These are phyloP conservation scores for Drosophila subsilvestris DNA, from an alignment of 2,888 invertebrate species.

Conservation along the genomic window DNA sequence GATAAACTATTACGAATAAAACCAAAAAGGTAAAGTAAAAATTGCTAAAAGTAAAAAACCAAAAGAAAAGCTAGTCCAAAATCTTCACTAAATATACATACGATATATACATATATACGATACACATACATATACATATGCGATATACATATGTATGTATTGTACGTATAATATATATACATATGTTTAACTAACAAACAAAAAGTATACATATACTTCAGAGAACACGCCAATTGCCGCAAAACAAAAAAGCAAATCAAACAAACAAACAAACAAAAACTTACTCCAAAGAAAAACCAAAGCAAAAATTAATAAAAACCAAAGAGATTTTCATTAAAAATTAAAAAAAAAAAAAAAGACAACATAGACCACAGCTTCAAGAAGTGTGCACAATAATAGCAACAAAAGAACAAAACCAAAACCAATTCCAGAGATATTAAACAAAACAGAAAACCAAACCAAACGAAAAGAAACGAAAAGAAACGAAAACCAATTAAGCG, in stretches of 20 bases:
- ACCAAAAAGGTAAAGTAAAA: conserved; percentile 46
- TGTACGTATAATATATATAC: background rate
- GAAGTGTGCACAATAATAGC: conserved; percentile 71
- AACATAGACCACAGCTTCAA: conserved; percentile 71
- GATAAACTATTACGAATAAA: conserved; percentile 52
- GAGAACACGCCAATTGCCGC: conserved; percentile 71
- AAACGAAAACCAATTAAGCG: conserved; percentile 47
- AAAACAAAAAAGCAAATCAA: conserved; percentile 39
- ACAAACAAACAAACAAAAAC: conserved; percentile 26
- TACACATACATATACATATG: conserved; percentile 23
- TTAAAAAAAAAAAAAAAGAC: conserved; percentile 13
- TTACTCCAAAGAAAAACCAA: conserved; percentile 54
- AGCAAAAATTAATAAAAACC: conserved; percentile 32
- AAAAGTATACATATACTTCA: conserved; percentile 35
- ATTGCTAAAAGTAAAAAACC: conserved; percentile 56
- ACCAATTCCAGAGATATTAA: conserved; percentile 26
- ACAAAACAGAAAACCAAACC: conserved; percentile 23
- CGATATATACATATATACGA: conserved; percentile 31
- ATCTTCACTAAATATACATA: conserved; percentile 64
- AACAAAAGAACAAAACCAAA: conserved; percentile 45
- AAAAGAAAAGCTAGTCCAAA: conserved; percentile 68
- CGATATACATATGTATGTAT: background rate
- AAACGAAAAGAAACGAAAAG: conserved; percentile 16
- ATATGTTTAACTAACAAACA: conserved; percentile 47
- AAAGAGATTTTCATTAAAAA: conserved; percentile 42